Conservation (phyloP, 2,888 invertebrate genomes). For the Morpho deidamia region DNA sequence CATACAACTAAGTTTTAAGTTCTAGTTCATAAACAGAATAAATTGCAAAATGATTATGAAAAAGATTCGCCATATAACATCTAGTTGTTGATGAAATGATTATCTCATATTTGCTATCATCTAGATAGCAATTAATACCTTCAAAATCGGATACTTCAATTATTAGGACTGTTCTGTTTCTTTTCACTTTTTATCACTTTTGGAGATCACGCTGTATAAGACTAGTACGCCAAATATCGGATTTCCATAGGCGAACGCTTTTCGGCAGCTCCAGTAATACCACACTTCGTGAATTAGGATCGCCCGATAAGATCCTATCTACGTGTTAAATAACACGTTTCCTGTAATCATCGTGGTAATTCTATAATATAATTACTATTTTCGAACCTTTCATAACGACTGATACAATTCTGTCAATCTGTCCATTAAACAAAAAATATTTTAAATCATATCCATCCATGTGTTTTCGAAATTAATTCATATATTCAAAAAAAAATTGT, state of each 20-base stretch:
- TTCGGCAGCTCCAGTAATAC: constrained; percentile 74
- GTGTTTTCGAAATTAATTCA: too few species aligned
- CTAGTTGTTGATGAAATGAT: too few species aligned
- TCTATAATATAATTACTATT: constrained; percentile 75
- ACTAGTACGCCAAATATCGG: constrained; percentile 45
- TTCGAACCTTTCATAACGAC: constrained; percentile 52
- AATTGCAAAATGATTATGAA: too few species aligned
- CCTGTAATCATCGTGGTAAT: constrained; percentile 74
- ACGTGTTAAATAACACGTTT: constrained; percentile 75
- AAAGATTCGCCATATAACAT: too few species aligned
- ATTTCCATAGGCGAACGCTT: constrained; percentile 57
- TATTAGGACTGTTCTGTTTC: too few species aligned
- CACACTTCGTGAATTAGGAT: constrained; percentile 74
- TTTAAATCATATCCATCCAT: neutral
- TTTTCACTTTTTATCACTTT: too few species aligned
- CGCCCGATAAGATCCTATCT: constrained; percentile 71
- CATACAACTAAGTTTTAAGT: too few species aligned
- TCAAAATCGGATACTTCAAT: too few species aligned
- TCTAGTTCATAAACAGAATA: too few species aligned
- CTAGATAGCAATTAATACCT: too few species aligned
- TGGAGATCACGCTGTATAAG: constrained; percentile 36
- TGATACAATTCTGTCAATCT: constrained; percentile 11
- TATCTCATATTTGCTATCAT: too few species aligned
- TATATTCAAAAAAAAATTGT: neutral
- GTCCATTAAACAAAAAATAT: neutral